phyloP scores from a whole-genome alignment of 2,888 invertebrate species.

The Ctena decussata region DNA sequence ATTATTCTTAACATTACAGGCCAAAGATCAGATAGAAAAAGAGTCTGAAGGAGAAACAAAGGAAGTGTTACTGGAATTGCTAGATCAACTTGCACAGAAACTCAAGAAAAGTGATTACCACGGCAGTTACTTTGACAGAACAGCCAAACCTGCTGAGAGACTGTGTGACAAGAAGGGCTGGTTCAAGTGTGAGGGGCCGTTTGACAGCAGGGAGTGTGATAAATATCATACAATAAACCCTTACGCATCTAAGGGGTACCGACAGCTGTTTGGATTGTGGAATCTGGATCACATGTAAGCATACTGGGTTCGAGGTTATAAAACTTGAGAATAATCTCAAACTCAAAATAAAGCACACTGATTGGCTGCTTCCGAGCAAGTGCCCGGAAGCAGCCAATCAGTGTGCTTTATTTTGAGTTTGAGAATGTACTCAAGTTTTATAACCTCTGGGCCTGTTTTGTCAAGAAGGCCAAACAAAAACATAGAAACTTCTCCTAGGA shows the following conservation, averaged over 20 bases:
- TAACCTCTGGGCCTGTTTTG: no score
- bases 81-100: conserved; percentile 67
- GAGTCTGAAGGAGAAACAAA: conserved; percentile 69
- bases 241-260: conserved; percentile 77
- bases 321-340: no score
- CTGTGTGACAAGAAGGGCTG: conserved; percentile 85
- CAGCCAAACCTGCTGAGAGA: conserved; percentile 60
- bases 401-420: no score
- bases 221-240: conserved; percentile 80
- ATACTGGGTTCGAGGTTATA: neutral
- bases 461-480: no score
- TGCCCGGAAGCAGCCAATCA: no score
- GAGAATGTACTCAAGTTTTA: no score
- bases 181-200: conserved; percentile 85
- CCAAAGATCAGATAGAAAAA: conserved; percentile 81
- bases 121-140: conserved; percentile 78
- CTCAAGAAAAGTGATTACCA: conserved; percentile 79
- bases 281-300: conserved; percentile 83
- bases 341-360: no score
- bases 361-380: no score
- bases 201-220: conserved; percentile 77
- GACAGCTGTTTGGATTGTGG: conserved; percentile 82
- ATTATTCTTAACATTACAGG: no score
- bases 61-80: conserved; percentile 61
- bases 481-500: no score